Evolutionary conservation across 2,113 vertebrate species (phyloP).

Genomic region (Xiphias gladius): DNA sequence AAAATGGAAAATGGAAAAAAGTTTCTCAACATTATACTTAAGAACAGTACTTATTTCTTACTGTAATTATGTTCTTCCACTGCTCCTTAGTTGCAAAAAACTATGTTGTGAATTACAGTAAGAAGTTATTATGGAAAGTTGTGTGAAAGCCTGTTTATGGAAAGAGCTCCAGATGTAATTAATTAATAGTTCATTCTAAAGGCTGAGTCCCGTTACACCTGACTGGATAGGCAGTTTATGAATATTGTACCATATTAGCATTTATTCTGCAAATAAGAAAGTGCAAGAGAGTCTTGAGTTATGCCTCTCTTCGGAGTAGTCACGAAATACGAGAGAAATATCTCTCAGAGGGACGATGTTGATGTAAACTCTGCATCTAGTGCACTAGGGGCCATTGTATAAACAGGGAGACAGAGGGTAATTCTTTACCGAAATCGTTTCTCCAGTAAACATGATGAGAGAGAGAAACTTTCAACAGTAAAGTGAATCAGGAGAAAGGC

Average conservation of each 20-base stretch:
- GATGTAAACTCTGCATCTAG: background rate
- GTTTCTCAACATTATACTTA: too few relatives aligned
- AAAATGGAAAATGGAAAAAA: too few relatives aligned
- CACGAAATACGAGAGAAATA: constrained; percentile 4
- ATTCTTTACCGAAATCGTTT: constrained; percentile 26
- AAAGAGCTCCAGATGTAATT: background rate
- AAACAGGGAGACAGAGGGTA: constrained; percentile 1
- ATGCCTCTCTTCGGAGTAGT: background rate
- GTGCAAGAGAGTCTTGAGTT: background rate
- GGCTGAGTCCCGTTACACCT: background rate
- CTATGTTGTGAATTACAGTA: too few relatives aligned
- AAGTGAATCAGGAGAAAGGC: background rate
- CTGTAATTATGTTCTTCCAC: too few relatives aligned
- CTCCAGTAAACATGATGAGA: constrained; percentile 15
- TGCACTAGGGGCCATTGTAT: background rate
- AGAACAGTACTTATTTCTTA: too few relatives aligned
- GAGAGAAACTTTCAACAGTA: background rate
- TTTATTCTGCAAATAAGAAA: background rate
- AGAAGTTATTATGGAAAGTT: background rate
- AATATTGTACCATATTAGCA: background rate
- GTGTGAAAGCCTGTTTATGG: background rate
- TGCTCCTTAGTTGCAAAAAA: background rate
- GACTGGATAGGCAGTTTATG: background rate
- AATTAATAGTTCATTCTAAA: background rate
- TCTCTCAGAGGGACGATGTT: background rate